A percentile compares a stretch with the other conserved stretches of the same genome.
phyloP scores from a whole-genome alignment of 2,797 vertebrate species.

The Paramormyrops hopkinsi region DNA sequence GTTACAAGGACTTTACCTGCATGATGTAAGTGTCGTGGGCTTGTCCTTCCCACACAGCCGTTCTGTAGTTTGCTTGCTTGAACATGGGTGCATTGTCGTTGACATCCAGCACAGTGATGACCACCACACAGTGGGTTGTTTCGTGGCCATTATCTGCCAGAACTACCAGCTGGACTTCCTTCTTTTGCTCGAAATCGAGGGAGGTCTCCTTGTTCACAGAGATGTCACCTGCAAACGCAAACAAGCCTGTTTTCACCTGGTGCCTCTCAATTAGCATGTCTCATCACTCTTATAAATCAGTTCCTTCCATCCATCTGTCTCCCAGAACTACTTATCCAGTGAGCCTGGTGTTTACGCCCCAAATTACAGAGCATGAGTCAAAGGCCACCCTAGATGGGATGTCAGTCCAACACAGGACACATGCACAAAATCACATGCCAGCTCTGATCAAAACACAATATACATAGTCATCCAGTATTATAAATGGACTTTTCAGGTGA shows the following conservation, averaged over 20 bases:
- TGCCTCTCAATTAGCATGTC: not conserved
- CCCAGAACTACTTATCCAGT: not conserved
- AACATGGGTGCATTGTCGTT: constrained; percentile 82
- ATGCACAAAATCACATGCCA: not conserved
- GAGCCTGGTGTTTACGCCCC: not conserved
- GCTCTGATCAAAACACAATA: not conserved
- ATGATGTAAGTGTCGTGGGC: constrained; percentile 62
- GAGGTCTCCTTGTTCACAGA: constrained; percentile 67
- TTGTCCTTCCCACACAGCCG: constrained; percentile 76
- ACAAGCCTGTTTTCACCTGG: not conserved
- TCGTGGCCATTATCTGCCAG: constrained; percentile 68
- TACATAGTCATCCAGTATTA: not conserved
- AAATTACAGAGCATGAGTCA: not conserved
- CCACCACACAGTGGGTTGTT: constrained; percentile 65
- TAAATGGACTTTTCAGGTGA: not conserved
- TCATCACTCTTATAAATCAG: not conserved
- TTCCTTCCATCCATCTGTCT: not conserved
- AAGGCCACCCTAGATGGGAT: not conserved
- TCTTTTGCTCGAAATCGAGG: constrained; percentile 74
- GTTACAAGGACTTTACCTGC: constrained; percentile 62
- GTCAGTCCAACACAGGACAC: not conserved
- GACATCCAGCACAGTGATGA: constrained; percentile 67
- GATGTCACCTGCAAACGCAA: constrained; percentile 65
- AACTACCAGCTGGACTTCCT: constrained; percentile 64
- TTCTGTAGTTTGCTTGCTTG: constrained; percentile 64